Evolutionary conservation across 2,888 invertebrate genomes (phyloP), one percentile per base, ranked within the genome.

Genomic region (Panorpa germanica): DNA sequence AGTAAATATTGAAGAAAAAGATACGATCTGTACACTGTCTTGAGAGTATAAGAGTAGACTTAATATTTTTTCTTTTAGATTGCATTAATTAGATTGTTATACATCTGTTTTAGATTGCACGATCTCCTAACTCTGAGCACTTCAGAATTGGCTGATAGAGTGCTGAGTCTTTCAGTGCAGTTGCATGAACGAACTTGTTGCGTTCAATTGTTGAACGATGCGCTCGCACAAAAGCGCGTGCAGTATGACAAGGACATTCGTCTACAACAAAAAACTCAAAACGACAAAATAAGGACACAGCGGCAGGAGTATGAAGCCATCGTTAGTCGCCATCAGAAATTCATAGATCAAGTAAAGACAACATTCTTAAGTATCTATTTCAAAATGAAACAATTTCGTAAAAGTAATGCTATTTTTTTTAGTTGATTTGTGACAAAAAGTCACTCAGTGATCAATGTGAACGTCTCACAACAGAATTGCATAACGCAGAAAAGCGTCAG

Each of bases 401-500:
- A 10, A 13, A 32, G 12, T 32, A 18, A 32, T 32, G 16, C 16
- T 21, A 22, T 34, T 27, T 3, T n/a, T 35, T 41, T 0, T 49
- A 76, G 61, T 46, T 85, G 26, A 70, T 83, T 36, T 66, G 68
- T 33, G 85, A 85, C 45, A 85, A 85, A 52, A 75, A 73, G 37
- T 63, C 69, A 0, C 46, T 83, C 11, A 77, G 75, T 40, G 75
- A 80, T 37, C 71, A 73, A 39, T 75, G 75, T 39, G 72, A 76
- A 42, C 62, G 65, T 34, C 43, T 76, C n/a, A 63, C 73, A 1
- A 63, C 64, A 32, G 67, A 66, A 42, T 59, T 70, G 14, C 65
- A 70, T 32, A 59, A 67, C n/a, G 49, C 69, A 17, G 77, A 77
- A 43, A 65, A 68, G 28, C 60, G 70, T 7, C 67, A 69, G 51